A percentile compares a stretch with the other conserved stretches of the same genome.
Evolutionary conservation across 2,888 invertebrate species (phyloP).

Genomic region (Aphodius granarius): DNA sequence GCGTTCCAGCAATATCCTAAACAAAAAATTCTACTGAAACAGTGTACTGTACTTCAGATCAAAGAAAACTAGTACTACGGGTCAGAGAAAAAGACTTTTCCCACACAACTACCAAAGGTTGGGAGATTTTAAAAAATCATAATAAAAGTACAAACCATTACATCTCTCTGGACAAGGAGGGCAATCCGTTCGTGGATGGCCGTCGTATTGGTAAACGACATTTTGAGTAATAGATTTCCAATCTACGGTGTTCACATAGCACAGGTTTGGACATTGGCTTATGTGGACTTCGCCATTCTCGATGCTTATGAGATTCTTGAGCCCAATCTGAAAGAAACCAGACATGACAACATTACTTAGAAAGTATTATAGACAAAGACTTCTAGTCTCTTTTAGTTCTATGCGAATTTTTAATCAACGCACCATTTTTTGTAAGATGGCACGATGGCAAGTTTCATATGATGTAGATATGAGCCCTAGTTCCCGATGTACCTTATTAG

Average conservation of each 20-base stretch:
- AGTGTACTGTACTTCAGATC: too few species aligned
- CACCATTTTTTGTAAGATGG: too few species aligned
- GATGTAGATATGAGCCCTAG: too few species aligned
- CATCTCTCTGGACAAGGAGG: conserved; percentile 29
- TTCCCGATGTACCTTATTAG: too few species aligned
- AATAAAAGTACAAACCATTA: conserved; percentile 31
- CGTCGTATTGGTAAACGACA: neutral
- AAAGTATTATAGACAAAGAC: too few species aligned
- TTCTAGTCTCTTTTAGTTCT: too few species aligned
- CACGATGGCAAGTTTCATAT: too few species aligned
- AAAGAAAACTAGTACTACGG: too few species aligned
- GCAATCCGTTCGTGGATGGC: conserved; percentile 17
- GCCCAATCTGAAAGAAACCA: conserved; percentile 68
- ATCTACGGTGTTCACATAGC: conserved; percentile 72
- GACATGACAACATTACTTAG: neutral
- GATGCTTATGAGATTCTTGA: conserved; percentile 71
- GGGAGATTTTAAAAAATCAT: neutral
- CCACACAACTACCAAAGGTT: neutral
- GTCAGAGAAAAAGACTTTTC: too few species aligned
- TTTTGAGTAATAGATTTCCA: conserved; percentile 59
- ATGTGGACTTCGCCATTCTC: conserved; percentile 81
- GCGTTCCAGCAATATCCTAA: conserved; percentile 55
- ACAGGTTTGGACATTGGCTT: conserved; percentile 73
- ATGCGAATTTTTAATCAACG: too few species aligned
- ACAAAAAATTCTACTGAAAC: conserved; percentile 27